Conservation (phyloP, 2,113 vertebrate species). For the Myotis brandtii region DNA sequence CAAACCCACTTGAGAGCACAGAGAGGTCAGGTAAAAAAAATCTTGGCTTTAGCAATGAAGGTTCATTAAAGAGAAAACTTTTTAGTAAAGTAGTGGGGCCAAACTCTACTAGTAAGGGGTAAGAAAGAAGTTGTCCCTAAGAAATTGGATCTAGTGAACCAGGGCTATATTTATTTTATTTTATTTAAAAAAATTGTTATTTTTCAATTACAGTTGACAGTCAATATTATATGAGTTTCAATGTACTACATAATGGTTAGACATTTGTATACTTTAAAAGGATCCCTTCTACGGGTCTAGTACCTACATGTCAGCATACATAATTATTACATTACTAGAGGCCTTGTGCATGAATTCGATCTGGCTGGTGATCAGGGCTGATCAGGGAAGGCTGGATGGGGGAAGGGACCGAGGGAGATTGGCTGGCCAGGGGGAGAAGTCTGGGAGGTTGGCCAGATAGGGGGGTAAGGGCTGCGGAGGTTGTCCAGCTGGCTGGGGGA, state of each 20-base stretch:
- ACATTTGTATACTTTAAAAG: neutral
- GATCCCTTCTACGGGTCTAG: neutral
- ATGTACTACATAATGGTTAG: neutral
- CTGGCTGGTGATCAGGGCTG: too few relatives aligned
- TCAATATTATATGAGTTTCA: neutral
- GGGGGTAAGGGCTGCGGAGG: too few relatives aligned
- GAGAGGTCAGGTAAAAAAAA: neutral
- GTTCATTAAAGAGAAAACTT: neutral
- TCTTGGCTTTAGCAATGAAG: neutral
- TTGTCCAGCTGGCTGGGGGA: too few relatives aligned
- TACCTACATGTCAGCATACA: neutral
- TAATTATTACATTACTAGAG: neutral
- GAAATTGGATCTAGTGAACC: neutral
- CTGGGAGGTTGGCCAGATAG: too few relatives aligned
- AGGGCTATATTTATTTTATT: neutral
- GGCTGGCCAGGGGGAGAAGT: too few relatives aligned
- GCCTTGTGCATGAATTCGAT: too few relatives aligned
- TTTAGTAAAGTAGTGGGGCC: neutral
- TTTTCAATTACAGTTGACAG: neutral
- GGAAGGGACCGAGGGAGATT: too few relatives aligned
- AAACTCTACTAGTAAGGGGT: fast-evolving
- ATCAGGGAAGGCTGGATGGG: too few relatives aligned
- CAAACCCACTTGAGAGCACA: neutral
- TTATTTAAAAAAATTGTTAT: neutral
- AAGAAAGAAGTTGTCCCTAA: neutral